Base-by-base conservation (phyloP, 1,140 invertebrate genomes). In the Anoplophora glabripennis region DNA sequence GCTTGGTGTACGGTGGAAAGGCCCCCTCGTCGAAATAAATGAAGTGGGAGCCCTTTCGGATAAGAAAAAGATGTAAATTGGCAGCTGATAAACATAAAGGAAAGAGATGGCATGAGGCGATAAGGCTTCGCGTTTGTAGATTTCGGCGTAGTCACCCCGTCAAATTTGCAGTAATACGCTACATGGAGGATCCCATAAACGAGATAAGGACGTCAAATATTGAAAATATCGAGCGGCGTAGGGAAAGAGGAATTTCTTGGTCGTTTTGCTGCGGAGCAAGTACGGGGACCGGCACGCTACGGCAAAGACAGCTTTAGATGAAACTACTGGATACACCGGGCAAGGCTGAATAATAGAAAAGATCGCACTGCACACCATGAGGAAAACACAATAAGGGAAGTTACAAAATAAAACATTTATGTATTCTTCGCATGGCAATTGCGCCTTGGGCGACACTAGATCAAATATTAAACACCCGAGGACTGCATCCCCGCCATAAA, bases 321-420 rank as follows among this genome's bases (percentile, higher is more conserved):
- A 28, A 28, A 28, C 21, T 28, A 28, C 21, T 5, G 21, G 21
- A 28, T 28, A 28, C 14, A 52, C 15, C n/a, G 36, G 34, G 15
- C 17, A 35, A 11, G 18, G n/a, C 37, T 52, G 49, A 52, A 52
- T 52, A 52, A 52, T 52, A 35, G 18, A 52, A 35, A 12, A 52
- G 49, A 38, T 38, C 40, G 49, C 38, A 37, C 21, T 52, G 49
- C 49, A 52, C 11, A 37, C 35, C 12, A 52, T 52, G 49, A 52
- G 49, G 36, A 38, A 52, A 52, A 52, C 49, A 52, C 49, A 52
- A 52, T 52, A 52, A 52, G 49, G 49, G 14, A 38, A 38, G 49
- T 52, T 21, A 35, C 37, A 52, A 52, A 52, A 52, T 52, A 37
- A 52, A 52, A 52, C 40, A 52, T 52, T 52, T 21, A 52, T 14